Evolutionary conservation across 2,888 invertebrate genomes (phyloP), one percentile per base, ranked within the genome.

Genomic region (Drosophila limbata): DNA sequence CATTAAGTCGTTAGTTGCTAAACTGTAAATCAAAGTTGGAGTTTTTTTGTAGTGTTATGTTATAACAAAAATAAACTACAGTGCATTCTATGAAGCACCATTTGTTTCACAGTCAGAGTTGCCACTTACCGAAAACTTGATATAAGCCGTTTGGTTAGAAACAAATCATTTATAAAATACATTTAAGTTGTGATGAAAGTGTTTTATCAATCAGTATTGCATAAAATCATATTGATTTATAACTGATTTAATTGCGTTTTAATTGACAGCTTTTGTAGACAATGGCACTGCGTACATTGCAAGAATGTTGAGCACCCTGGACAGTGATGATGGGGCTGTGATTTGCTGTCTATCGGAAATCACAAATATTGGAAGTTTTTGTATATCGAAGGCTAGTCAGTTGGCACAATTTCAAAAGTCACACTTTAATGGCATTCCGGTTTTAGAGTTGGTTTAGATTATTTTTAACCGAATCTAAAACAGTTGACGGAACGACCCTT

Each of bases 61-160:
- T 69, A 74, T 55, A 70, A 79, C 79, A 65, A 79, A 74, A 78
- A 65, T 74, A 73, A 67, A 74, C 63, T 64, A 61, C 67, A 74
- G 55, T 59, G 37, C 60, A 67, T 69, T 66, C 60, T 51, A 55
- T 59, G 37, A 57, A 76, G 57, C 77, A 68, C 75, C 69, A 70
- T 79, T 78, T 65, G 59, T 55, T 64, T 64, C 25, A 25, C 50
- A 33, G 5, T 15, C 33, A 61, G 70, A 31, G 79, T 62, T 77
- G 67, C 51, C 77, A 64, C 56, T 9, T 37, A 44, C n/a, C 4
- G 17, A 63, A 50, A 56, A 56, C 42, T 21, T 10, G 21, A 59
- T n/a, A 28, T 28, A 11, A 42, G 48, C 21, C 55, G 55, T 19
- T 35, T 47, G 47, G n/a, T 48, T n/a, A 17, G 4, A 52, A 11